A percentile compares a stretch with the other conserved stretches of the same genome.
phyloP scores from a whole-genome alignment of 2,888 invertebrate species.

The Caenorhabditis sp. region DNA sequence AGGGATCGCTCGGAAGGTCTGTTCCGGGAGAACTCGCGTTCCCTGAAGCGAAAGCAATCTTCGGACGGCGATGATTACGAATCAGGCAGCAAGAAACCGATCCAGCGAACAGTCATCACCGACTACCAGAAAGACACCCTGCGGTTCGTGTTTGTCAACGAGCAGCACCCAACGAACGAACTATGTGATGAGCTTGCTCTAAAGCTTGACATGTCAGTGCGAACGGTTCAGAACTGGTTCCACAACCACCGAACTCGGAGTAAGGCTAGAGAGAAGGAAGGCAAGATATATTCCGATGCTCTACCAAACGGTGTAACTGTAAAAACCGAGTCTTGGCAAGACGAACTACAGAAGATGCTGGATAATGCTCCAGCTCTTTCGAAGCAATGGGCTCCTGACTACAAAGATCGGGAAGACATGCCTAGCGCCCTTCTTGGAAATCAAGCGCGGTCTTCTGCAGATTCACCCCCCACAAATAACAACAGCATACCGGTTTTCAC shows the following conservation, averaged over 20 bases:
- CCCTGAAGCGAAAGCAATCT: conserved; percentile 49
- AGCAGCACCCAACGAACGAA: conserved; percentile 97
- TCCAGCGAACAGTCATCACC: conserved; percentile 94
- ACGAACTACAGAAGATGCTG: conserved; percentile 66
- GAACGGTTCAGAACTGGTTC: conserved; percentile 99
- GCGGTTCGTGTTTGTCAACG: conserved; percentile 92
- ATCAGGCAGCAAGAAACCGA: conserved; percentile 44
- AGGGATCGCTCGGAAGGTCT: conserved; percentile 23
- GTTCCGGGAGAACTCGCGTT: conserved; percentile 12
- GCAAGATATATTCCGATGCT: conserved; percentile 67
- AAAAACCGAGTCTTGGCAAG: conserved; percentile 32
- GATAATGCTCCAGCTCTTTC: conserved; percentile 41
- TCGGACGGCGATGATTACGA: conserved; percentile 53
- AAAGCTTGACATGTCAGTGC: conserved; percentile 92
- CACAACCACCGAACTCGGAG: conserved; percentile 99
- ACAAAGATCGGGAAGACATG: background rate
- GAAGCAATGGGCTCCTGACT: conserved; percentile 43
- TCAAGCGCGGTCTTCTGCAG: conserved; percentile 3
- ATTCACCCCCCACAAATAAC: conserved; percentile 48
- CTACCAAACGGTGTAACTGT: conserved; percentile 35
- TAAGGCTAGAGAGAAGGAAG: conserved; percentile 85
- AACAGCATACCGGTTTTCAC: conserved; percentile 20
- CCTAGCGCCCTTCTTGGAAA: conserved; percentile 11
- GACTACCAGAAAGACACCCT: conserved; percentile 98
- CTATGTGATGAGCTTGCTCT: conserved; percentile 89